A percentile compares a stretch with the other conserved stretches of the same genome.
Conservation (phyloP, 92 coral and sea anemone genomes). For the Muricea muricata region DNA sequence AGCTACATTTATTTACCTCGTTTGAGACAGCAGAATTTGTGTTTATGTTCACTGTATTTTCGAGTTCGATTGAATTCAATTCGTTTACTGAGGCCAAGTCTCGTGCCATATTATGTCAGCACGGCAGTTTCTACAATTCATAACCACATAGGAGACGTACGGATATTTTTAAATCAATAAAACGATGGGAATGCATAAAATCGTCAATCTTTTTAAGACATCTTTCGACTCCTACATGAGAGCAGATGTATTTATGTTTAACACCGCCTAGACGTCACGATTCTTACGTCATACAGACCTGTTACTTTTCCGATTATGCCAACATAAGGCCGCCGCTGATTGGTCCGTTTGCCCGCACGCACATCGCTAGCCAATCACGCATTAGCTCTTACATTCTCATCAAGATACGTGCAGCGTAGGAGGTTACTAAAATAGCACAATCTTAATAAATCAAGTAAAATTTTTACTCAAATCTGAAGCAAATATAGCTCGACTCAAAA, state of each 20-base stretch:
- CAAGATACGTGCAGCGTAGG: slow-evolving; percentile 28
- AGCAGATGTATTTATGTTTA: slow-evolving; percentile 52
- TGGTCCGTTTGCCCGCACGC: neutral
- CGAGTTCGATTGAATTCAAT: slow-evolving; percentile 20
- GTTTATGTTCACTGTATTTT: neutral
- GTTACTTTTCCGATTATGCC: neutral
- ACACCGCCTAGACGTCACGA: slow-evolving; percentile 41
- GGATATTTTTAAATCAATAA: slow-evolving; percentile 24
- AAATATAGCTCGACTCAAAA: neutral
- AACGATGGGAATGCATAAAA: neutral
- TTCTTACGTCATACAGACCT: slow-evolving; percentile 30
- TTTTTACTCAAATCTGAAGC: neutral
- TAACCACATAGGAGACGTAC: slow-evolving; percentile 29
- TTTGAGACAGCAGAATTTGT: slow-evolving; percentile 38
- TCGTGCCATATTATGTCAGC: slow-evolving; percentile 22
- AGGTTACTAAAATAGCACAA: slow-evolving; percentile 14
- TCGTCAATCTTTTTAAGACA: slow-evolving; percentile 24
- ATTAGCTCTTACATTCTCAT: neutral
- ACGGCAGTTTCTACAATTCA: slow-evolving; percentile 19
- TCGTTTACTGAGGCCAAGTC: slow-evolving; percentile 31
- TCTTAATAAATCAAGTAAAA: slow-evolving; percentile 19
- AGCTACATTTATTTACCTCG: slow-evolving; percentile 31
- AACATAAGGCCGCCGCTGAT: neutral
- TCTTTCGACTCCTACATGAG: slow-evolving; percentile 25
- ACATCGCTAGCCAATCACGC: neutral